Evolutionary conservation across 2,113 vertebrate genomes (phyloP).

Genomic region (Apeltes quadracus): DNA sequence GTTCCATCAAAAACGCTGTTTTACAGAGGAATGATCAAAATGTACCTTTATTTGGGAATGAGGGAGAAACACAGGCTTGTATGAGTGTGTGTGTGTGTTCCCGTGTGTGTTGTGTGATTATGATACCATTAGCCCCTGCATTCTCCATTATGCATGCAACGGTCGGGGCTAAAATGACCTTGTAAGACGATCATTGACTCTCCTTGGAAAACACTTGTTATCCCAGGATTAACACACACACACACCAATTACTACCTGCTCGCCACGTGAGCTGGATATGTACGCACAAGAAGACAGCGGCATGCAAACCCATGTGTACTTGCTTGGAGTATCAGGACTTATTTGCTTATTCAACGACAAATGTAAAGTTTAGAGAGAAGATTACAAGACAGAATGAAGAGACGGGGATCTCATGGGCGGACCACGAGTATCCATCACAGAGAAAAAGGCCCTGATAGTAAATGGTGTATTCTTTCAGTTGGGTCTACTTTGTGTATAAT

Average conservation of each 20-base stretch:
- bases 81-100: conserved; percentile 40
- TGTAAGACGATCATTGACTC: conserved; percentile 78
- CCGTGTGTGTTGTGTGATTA: conserved; percentile 61
- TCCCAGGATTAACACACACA: conserved; percentile 76
- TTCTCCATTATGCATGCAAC: conserved; percentile 72
- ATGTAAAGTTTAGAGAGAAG: not conserved
- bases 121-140: conserved; percentile 71
- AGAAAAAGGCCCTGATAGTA: not conserved
- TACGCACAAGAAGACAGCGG: not conserved
- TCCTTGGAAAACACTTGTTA: conserved; percentile 78
- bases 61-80: conserved; percentile 18
- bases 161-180: conserved; percentile 74
- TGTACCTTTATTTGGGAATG: conserved; percentile 43
- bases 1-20: conserved; percentile 46
- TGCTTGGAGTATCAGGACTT: conserved; percentile 24
- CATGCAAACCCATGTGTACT: not conserved
- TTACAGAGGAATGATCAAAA: conserved; percentile 37
- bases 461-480: not conserved
- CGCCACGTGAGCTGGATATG: conserved; percentile 57
- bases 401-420: not conserved
- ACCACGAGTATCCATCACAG: not conserved
- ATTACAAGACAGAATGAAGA: not conserved
- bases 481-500: not conserved
- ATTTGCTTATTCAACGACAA: not conserved
- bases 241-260: conserved; percentile 73